Percentiles rank a stretch among this genome's conserved stretches.
Conservation (phyloP, 2,888 invertebrate genomes). For the Argyresthia albistria region DNA sequence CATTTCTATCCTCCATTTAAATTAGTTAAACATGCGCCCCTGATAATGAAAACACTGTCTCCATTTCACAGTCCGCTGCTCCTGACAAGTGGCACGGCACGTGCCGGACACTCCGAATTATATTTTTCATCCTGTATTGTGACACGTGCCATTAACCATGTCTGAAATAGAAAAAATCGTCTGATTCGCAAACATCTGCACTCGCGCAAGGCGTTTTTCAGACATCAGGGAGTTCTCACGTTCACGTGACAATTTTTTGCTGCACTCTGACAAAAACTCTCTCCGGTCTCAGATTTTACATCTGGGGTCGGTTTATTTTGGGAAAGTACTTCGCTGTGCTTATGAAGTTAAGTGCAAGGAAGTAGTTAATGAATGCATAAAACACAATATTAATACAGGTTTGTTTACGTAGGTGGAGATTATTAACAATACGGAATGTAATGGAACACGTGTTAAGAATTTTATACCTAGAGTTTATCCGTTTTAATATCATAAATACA, state of each 20-base stretch:
- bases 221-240: conserved; percentile 45
- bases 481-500: too few relatives aligned
- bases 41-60: conserved; percentile 13
- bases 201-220: conserved; percentile 34
- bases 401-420: not conserved
- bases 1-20: too few relatives aligned
- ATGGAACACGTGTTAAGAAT: not conserved
- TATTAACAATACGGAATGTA: conserved; percentile 10
- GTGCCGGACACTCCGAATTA: conserved; percentile 33
- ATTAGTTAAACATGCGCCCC: conserved; percentile 6
- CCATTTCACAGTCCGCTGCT: conserved; percentile 51
- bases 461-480: too few relatives aligned
- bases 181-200: conserved; percentile 50
- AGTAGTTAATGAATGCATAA: conserved; percentile 29
- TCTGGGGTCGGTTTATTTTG: conserved; percentile 55
- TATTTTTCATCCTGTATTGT: conserved; percentile 46
- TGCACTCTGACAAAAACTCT: conserved; percentile 31
- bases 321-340: conserved; percentile 18
- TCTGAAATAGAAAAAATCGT: conserved; percentile 6
- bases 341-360: conserved; percentile 32
- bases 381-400: not conserved
- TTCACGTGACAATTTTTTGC: conserved; percentile 45
- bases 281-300: conserved; percentile 35
- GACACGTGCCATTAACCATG: conserved; percentile 39
- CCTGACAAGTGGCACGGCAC: conserved; percentile 44